Conservation (phyloP, 2,113 vertebrate genomes). For the Alouatta palliata region DNA sequence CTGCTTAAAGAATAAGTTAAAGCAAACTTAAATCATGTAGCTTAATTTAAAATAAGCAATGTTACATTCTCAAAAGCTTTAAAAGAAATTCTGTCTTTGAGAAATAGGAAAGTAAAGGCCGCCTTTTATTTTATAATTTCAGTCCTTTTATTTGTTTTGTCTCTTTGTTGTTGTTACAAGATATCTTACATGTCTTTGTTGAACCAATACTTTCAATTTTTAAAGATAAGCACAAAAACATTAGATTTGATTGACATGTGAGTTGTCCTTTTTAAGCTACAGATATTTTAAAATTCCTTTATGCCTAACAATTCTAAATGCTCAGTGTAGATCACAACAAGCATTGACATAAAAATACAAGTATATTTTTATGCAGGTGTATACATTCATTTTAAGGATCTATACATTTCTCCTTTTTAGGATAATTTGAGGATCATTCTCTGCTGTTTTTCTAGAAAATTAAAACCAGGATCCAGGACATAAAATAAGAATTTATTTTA, state of each 20-base stretch:
- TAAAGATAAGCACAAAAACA: not conserved
- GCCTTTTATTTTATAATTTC: slow-evolving; percentile 33
- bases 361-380: not conserved
- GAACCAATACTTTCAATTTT: not conserved
- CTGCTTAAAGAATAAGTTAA: not conserved
- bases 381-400: not conserved
- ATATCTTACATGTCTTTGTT: not conserved
- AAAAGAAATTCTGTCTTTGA: not conserved
- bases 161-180: not conserved
- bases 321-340: not conserved
- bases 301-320: not conserved
- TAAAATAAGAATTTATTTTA: not conserved
- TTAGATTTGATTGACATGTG: not conserved
- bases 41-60: slow-evolving; percentile 23
- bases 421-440: slow-evolving; percentile 24
- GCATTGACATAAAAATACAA: not conserved
- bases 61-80: not conserved
- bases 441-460: slow-evolving; percentile 11
- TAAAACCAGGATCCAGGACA: not conserved
- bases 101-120: not conserved
- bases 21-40: slow-evolving; percentile 3
- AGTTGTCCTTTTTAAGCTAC: not conserved
- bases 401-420: not conserved
- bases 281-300: not conserved
- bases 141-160: not conserved